These are phyloP conservation scores for Trididemnum miniatum DNA, from an alignment of 23 tunicate species.

Conservation along the genomic window DNA sequence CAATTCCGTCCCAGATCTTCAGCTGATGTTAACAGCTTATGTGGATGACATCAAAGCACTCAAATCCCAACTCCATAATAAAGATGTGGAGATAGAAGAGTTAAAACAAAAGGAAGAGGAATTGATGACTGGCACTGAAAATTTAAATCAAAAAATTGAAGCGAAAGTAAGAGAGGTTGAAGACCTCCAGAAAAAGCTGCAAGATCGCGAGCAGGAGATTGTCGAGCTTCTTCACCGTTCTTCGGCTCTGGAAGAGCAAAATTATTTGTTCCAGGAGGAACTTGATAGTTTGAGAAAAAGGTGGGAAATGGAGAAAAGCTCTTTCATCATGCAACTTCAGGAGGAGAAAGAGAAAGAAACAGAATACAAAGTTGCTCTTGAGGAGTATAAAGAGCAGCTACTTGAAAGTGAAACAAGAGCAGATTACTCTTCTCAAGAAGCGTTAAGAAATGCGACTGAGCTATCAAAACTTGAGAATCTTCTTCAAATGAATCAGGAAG, in stretches of 20 bases:
- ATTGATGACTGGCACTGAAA: constrained; percentile 11
- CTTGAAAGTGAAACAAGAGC: background rate
- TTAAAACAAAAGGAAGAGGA: background rate
- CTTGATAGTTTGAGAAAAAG: constrained; percentile 26
- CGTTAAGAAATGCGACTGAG: background rate
- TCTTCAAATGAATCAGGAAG: background rate
- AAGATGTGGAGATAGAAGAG: constrained; percentile 19
- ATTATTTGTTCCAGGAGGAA: constrained; percentile 22
- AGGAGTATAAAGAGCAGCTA: background rate
- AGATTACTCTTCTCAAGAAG: background rate
- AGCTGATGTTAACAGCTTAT: constrained; percentile 44
- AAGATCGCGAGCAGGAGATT: background rate
- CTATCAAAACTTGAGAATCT: background rate
- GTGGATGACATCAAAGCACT: constrained; percentile 55
- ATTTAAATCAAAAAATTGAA: background rate
- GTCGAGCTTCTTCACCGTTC: constrained; percentile 14
- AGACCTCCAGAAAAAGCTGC: background rate
- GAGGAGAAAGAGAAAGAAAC: constrained; percentile 14
- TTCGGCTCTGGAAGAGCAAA: background rate
- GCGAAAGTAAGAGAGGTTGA: constrained; percentile 18
- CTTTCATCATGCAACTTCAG: constrained; percentile 8
- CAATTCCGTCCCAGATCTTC: constrained; percentile 36
- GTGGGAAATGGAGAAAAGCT: constrained; percentile 43
- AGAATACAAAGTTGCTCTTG: background rate
- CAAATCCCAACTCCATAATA: constrained; percentile 28